Conservation (phyloP, 2,888 invertebrate species). For the Homarus gammarus region DNA sequence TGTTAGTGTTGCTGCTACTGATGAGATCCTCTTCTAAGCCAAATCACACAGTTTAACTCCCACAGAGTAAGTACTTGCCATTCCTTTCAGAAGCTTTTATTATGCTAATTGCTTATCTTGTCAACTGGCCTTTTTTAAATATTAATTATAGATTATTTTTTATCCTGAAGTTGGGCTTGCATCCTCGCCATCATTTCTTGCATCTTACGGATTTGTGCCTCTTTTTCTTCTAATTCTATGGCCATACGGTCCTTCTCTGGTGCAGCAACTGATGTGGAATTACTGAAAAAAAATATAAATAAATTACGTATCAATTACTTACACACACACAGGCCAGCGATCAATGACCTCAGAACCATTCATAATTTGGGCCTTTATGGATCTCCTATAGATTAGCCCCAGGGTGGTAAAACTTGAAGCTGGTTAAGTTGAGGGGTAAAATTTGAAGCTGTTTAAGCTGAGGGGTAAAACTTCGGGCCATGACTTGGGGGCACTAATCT, state of each 20-base stretch:
- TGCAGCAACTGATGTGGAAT: slow-evolving; percentile 45
- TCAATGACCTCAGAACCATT: too few species aligned
- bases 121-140: slow-evolving; percentile 6
- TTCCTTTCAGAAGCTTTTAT: slow-evolving; percentile 6
- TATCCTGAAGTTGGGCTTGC: slow-evolving; percentile 87
- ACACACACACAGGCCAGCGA: too few species aligned
- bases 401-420: too few species aligned
- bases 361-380: too few species aligned
- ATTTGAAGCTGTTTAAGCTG: too few species aligned
- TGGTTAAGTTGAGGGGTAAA: too few species aligned
- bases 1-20: neutral
- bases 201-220: slow-evolving; percentile 95
- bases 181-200: slow-evolving; percentile 96
- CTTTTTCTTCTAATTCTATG: slow-evolving; percentile 87
- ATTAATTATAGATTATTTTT: slow-evolving; percentile 59
- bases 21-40: slow-evolving; percentile 3
- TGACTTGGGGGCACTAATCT: too few species aligned
- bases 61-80: slow-evolving; percentile 34
- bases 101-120: slow-evolving; percentile 36
- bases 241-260: slow-evolving; percentile 88
- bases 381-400: too few species aligned
- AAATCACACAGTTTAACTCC: slow-evolving; percentile 15
- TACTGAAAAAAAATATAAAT: slow-evolving; percentile 2
- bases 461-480: too few species aligned
- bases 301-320: neutral